phyloP scores from a whole-genome alignment of 2,797 vertebrate species.

The Rhodeus uyekii region DNA sequence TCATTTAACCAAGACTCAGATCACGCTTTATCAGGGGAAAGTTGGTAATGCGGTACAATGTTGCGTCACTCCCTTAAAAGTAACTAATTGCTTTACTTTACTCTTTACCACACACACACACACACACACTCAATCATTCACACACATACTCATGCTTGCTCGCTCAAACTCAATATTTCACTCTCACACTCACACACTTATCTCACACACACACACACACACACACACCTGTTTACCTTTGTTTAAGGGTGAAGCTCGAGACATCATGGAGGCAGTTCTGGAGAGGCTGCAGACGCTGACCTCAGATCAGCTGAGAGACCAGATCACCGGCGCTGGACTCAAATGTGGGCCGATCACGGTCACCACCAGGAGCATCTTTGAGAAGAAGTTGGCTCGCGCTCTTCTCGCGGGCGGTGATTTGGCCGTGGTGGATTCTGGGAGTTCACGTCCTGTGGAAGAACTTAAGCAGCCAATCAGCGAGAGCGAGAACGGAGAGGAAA shows the following conservation, averaged over 20 bases:
- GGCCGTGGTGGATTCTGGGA: not conserved
- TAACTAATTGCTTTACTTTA: no score
- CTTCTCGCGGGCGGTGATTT: conserved; percentile 68
- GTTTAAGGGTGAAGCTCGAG: not conserved
- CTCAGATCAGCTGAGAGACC: conserved; percentile 78
- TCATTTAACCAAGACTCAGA: no score
- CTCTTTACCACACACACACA: no score
- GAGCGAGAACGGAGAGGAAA: not conserved
- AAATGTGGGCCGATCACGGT: conserved; percentile 84
- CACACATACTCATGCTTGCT: no score
- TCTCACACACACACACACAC: no score
- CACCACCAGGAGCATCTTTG: conserved; percentile 83
- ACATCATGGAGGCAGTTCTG: conserved; percentile 78
- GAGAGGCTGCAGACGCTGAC: conserved; percentile 73
- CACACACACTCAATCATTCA: no score
- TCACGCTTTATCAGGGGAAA: no score
- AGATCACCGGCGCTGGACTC: conserved; percentile 77
- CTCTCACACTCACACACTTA: no score
- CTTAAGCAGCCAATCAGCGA: conserved; percentile 2
- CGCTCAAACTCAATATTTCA: no score
- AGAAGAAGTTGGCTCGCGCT: conserved; percentile 80
- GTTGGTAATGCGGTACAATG: no score
- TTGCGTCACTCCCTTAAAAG: no score
- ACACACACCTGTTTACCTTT: not conserved
- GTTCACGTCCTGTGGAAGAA: not conserved